phyloP scores from a whole-genome alignment of 2,797 vertebrate species.

The Acanthis flammea region DNA sequence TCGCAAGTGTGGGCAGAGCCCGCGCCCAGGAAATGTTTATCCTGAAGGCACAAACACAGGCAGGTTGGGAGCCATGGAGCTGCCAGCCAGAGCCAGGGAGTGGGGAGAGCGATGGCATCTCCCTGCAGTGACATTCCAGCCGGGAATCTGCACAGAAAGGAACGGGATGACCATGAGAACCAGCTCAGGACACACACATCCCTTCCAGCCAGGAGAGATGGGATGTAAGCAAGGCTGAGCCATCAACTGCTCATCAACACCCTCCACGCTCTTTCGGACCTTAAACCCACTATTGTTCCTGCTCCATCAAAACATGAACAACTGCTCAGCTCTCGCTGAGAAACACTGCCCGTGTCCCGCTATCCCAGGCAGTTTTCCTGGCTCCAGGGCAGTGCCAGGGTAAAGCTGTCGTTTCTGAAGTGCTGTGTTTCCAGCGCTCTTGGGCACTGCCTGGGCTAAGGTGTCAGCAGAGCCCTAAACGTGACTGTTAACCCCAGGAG shows the following conservation, averaged over 20 bases:
- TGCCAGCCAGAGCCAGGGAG: background rate
- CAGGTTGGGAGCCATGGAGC: background rate
- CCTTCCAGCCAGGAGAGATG: background rate
- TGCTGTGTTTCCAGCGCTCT: fast-evolving
- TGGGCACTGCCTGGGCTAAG: background rate
- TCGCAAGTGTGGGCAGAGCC: background rate
- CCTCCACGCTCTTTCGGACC: background rate
- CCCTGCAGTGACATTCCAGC: fast-evolving
- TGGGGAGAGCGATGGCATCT: background rate
- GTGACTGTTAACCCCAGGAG: background rate
- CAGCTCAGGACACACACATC: background rate
- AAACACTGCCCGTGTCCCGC: fast-evolving
- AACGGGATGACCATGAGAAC: fast-evolving
- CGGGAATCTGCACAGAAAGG: background rate
- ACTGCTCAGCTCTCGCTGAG: background rate
- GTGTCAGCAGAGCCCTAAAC: background rate
- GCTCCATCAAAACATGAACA: background rate
- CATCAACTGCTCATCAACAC: background rate
- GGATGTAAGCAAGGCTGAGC: background rate
- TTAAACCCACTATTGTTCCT: background rate
- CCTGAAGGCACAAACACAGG: background rate
- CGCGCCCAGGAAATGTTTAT: background rate
- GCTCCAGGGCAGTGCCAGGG: fast-evolving
- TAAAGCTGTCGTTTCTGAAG: background rate
- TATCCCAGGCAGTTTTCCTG: background rate